Percentiles rank a stretch among this genome's conserved stretches.
Conservation (phyloP, 2,888 invertebrate genomes). For the Pomacea canaliculata region DNA sequence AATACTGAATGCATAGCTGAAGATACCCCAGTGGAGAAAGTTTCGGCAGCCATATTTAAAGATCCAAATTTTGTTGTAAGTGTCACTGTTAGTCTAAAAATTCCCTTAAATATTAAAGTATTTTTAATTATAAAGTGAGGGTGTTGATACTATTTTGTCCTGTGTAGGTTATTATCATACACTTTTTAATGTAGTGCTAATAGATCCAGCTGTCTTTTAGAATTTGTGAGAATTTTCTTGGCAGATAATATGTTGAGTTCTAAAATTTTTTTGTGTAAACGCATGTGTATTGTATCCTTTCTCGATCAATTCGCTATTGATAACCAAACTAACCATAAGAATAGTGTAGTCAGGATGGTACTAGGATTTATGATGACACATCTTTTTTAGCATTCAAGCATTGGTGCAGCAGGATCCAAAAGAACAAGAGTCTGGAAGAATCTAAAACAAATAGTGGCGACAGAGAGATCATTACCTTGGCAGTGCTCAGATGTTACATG, state of each 20-base stretch:
- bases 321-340: neutral
- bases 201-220: too few relatives aligned
- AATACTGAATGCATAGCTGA: slow-evolving; percentile 34
- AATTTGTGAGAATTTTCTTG: too few relatives aligned
- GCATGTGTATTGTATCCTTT: neutral
- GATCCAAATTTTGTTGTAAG: slow-evolving; percentile 70
- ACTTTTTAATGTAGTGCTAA: too few relatives aligned
- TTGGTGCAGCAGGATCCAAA: slow-evolving; percentile 68
- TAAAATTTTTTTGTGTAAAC: neutral
- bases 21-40: slow-evolving; percentile 52
- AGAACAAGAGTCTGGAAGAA: slow-evolving; percentile 91
- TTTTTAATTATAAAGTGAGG: neutral
- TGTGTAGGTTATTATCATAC: neutral
- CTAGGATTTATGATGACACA: slow-evolving; percentile 5
- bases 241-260: too few relatives aligned
- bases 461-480: slow-evolving; percentile 85
- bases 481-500: slow-evolving; percentile 82
- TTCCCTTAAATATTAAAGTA: neutral
- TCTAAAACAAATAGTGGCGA: slow-evolving; percentile 86
- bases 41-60: slow-evolving; percentile 67
- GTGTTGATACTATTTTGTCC: neutral
- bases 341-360: too few relatives aligned
- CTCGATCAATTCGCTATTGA: neutral
- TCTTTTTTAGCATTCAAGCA: slow-evolving; percentile 70
- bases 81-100: slow-evolving; percentile 13